Base-by-base conservation (phyloP, 2,113 vertebrate genomes). In the Mugil cephalus region DNA sequence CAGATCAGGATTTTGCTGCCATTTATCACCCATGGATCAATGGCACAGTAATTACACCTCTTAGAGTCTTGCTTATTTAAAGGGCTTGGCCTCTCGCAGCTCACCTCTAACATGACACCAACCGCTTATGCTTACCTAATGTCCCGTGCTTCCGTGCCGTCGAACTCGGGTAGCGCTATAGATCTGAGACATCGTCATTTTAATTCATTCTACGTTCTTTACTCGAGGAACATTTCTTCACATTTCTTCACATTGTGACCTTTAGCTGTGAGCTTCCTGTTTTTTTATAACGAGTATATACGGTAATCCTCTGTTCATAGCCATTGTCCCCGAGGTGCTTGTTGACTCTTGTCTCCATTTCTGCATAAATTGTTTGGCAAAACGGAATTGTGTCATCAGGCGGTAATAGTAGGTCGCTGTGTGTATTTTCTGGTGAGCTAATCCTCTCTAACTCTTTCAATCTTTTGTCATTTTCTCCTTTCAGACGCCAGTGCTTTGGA, bases 401-500 rank as follows among this genome's bases (percentile, higher is more conserved):
- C 21, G 0, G 51, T 40, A 48, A 60, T 45, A 64, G 58, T 62
- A 64, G 36, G 82, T 69, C 30, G 46, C 38, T 58, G 40, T 62
- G 42, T 82, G 42, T 12, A 15, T 66, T 65, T 84, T 65, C 17
- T 42, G 62, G 48, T 77, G 36, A 48, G 43, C 18, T 68, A 34
- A 40, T 47, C 81, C 71, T 89, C 66, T 92, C 94, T 97, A 95
- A 96, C 85, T 58, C 86, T 7, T 91, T 83, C 88, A 89, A 80
- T 79, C 80, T 92, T 81, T 92, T 96, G 88, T 96, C 93, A 88
- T 88, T 94, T 95, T 95, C 96, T 95, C 94, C 79, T 95, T 97
- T 92, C 97, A 99, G 98, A 98, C 89, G 96, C 91, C 96, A 90
- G 78, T 95, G 95, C 95, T 96, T 92, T 97, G 97, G 97, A 99